phyloP scores from a whole-genome alignment of 2,888 invertebrate species.

The Helleia helle region DNA sequence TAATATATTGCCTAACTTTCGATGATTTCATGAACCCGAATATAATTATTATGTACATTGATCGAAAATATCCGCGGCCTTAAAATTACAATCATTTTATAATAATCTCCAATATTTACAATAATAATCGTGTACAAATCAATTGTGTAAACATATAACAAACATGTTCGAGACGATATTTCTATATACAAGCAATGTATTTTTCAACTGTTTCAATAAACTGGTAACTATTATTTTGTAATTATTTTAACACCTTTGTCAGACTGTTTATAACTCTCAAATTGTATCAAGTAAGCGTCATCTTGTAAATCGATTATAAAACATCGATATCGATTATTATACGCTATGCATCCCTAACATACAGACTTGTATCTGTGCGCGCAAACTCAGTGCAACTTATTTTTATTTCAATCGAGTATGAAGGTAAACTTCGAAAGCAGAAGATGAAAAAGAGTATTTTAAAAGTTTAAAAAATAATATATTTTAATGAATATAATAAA shows the following conservation, averaged over 20 bases:
- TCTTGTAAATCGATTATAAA: too few species aligned
- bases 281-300: too few species aligned
- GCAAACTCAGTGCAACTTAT: too few species aligned
- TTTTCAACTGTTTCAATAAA: background rate
- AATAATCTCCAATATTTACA: slow-evolving; percentile 4
- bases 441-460: too few species aligned
- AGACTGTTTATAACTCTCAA: background rate
- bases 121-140: background rate
- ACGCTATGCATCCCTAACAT: background rate
- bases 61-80: slow-evolving; percentile 1
- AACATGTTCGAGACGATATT: background rate
- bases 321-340: background rate
- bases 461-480: too few species aligned
- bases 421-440: too few species aligned
- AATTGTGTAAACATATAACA: background rate
- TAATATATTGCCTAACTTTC: background rate
- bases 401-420: too few species aligned
- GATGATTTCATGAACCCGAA: background rate
- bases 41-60: too few species aligned
- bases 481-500: too few species aligned
- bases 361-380: too few species aligned
- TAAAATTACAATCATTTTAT: slow-evolving; percentile 5
- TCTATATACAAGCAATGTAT: background rate
- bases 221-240: slow-evolving; percentile 8
- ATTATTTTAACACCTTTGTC: background rate